phyloP scores from a whole-genome alignment of 1,140 invertebrate species.

The Ceratina japonica region DNA sequence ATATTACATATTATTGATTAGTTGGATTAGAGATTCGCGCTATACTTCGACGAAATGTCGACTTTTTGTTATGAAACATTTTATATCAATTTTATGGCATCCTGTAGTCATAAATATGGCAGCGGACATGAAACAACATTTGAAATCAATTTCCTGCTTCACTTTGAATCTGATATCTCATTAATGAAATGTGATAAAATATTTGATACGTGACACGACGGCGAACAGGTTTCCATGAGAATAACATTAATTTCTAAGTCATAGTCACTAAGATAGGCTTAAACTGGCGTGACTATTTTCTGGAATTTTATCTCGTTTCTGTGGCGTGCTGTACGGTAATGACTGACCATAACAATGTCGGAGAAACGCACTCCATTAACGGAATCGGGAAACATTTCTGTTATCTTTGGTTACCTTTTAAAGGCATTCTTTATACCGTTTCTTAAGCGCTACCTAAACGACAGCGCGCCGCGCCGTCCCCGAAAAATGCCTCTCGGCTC shows the following conservation, averaged over 20 bases:
- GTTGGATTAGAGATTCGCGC: too few species aligned
- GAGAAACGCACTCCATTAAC: neutral
- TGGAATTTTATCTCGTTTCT: neutral
- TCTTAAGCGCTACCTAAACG: neutral
- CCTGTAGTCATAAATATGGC: too few species aligned
- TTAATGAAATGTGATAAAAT: too few species aligned
- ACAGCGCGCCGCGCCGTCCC: neutral
- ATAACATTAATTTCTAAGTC: neutral
- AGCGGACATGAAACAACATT: too few species aligned
- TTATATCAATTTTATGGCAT: too few species aligned
- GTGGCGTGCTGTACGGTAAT: neutral
- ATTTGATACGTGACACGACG: neutral
- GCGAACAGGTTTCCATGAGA: neutral
- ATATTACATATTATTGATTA: too few species aligned
- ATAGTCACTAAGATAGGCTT: neutral
- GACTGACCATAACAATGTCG: neutral
- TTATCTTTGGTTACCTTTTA: neutral
- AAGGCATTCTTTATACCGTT: neutral
- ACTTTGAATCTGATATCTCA: too few species aligned
- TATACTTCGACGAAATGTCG: too few species aligned
- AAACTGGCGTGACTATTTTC: neutral
- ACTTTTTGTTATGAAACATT: too few species aligned
- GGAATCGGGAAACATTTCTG: neutral
- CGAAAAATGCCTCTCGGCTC: neutral
- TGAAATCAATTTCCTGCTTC: too few species aligned